Conservation (phyloP, 2,888 invertebrate genomes). For the Omphaloscelis lunosa region DNA sequence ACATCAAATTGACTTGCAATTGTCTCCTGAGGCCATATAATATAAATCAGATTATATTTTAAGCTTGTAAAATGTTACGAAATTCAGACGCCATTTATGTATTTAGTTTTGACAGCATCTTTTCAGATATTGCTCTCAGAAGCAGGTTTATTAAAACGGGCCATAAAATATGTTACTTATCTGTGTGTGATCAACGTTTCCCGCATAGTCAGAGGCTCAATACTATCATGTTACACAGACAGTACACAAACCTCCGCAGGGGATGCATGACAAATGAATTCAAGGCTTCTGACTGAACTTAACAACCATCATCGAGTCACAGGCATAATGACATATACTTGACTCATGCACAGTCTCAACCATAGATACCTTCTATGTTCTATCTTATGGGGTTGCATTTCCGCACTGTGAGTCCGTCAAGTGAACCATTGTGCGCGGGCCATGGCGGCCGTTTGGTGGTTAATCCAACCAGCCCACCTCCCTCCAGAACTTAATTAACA, state of each 20-base stretch:
- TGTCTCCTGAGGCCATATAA: not conserved
- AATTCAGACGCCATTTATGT: not conserved
- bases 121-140: not conserved
- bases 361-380: too few relatives aligned
- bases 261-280: not conserved
- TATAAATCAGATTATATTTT: not conserved
- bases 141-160: not conserved
- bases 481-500: too few relatives aligned
- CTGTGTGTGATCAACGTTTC: too few relatives aligned
- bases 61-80: not conserved
- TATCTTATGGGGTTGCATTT: too few relatives aligned
- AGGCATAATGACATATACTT: not conserved
- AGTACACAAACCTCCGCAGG: not conserved
- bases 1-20: not conserved
- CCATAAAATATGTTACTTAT: not conserved
- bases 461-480: too few relatives aligned
- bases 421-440: too few relatives aligned
- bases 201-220: not conserved
- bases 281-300: not conserved
- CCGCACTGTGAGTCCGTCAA: too few relatives aligned
- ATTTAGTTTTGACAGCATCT: not conserved
- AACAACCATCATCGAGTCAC: not conserved
- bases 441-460: too few relatives aligned
- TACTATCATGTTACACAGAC: not conserved
- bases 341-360: not conserved